Percentiles rank a stretch among this genome's conserved stretches.
Evolutionary conservation across 2,888 invertebrate species (phyloP).

Genomic region (Disparrhopalites patrizii): DNA sequence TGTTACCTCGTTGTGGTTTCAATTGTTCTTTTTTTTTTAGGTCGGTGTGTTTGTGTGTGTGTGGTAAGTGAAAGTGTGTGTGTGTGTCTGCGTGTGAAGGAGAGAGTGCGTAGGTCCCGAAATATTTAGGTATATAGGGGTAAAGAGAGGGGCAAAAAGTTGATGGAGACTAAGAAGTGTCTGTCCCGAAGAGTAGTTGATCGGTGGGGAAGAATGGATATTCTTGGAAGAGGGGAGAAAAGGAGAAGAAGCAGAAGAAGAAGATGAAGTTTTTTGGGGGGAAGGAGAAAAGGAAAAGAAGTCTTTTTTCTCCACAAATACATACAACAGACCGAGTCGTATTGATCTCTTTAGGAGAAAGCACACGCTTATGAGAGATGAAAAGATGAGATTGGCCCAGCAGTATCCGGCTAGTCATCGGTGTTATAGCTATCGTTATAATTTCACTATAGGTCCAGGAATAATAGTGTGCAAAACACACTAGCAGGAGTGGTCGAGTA

Average conservation of each 20-base stretch:
- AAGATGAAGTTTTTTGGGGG: too few species aligned
- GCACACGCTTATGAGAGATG: constrained; percentile 23
- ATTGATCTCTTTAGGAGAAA: constrained; percentile 14
- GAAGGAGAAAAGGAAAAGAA: too few species aligned
- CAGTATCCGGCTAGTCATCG: constrained; percentile 14
- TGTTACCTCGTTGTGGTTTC: neutral
- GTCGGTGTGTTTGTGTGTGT: neutral
- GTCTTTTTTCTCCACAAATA: too few species aligned
- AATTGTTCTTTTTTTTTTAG: neutral
- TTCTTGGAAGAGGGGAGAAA: too few species aligned
- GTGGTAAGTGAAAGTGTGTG: constrained; percentile 1
- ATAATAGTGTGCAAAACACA: constrained; percentile 21
- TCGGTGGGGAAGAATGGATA: too few species aligned
- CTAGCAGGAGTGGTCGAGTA: constrained; percentile 23
- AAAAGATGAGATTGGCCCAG: constrained; percentile 25
- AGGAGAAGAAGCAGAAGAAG: too few species aligned
- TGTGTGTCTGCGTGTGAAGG: too few species aligned
- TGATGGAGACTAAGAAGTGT: neutral
- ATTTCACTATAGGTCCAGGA: constrained; percentile 11
- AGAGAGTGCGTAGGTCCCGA: too few species aligned
- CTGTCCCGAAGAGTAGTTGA: too few species aligned
- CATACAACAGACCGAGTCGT: too few species aligned
- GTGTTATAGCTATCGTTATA: constrained; percentile 11
- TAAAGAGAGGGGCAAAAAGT: neutral
- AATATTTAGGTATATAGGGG: too few species aligned